phyloP scores from a whole-genome alignment of 2,797 vertebrate genomes.

The Anisognathus igniventris region DNA sequence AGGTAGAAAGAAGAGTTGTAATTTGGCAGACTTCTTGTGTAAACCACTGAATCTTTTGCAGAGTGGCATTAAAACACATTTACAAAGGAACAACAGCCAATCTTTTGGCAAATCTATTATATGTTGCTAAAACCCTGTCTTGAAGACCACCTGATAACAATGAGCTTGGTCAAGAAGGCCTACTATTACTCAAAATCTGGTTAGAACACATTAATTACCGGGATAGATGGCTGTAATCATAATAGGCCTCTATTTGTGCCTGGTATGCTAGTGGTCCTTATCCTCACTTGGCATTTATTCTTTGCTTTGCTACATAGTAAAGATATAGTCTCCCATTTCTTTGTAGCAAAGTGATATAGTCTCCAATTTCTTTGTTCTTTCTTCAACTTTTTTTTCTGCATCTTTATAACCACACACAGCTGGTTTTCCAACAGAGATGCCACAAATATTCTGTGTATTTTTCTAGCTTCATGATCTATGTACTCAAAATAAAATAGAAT shows the following conservation, averaged over 20 bases:
- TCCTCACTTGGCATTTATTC: not conserved
- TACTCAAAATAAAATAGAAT: not conserved
- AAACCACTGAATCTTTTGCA: not conserved
- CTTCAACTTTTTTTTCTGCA: not conserved
- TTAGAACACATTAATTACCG: not conserved
- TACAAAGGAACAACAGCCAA: not conserved
- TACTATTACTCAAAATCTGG: not conserved
- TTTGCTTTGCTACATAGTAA: not conserved
- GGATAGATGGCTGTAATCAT: not conserved
- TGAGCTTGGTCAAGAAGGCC: not conserved
- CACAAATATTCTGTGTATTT: not conserved
- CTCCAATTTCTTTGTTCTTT: not conserved
- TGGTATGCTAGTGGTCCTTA: not conserved
- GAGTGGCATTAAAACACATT: not conserved
- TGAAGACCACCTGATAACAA: constrained; percentile 10
- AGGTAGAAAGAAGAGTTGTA: not conserved
- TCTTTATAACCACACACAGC: not conserved
- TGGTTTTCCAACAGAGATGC: not conserved
- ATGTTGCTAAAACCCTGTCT: not conserved
- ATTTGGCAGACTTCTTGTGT: not conserved
- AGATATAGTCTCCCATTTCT: not conserved
- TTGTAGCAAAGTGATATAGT: not conserved
- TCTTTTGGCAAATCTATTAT: not conserved
- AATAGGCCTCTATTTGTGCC: not conserved
- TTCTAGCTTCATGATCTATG: not conserved